phyloP scores from a whole-genome alignment of 2,888 invertebrate genomes.

The Lycia hirtaria region DNA sequence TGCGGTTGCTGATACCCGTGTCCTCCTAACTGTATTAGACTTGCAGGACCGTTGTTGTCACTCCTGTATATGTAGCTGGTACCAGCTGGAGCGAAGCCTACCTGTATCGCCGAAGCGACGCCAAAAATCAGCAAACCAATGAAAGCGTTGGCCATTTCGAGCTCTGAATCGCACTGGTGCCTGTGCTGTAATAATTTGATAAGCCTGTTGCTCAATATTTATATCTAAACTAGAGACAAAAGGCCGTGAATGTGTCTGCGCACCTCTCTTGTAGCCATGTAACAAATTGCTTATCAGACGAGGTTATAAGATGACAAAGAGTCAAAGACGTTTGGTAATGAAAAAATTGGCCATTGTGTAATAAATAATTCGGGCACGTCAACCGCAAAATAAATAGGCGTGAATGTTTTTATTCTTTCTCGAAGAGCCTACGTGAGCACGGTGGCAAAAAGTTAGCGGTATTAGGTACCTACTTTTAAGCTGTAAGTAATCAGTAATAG shows the following conservation, averaged over 20 bases:
- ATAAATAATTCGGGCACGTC: constrained; percentile 55
- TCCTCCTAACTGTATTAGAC: constrained; percentile 72
- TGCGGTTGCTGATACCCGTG: constrained; percentile 65
- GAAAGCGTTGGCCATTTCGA: constrained; percentile 67
- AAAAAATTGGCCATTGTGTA: constrained; percentile 71
- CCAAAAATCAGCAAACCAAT: constrained; percentile 60
- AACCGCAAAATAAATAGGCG: constrained; percentile 64
- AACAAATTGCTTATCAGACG: constrained; percentile 77
- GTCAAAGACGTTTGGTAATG: constrained; percentile 69
- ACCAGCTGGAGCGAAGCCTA: constrained; percentile 77
- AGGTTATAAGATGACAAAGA: constrained; percentile 81
- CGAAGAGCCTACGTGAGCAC: constrained; percentile 46
- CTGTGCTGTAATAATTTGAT: constrained; percentile 75
- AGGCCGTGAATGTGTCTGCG: constrained; percentile 67
- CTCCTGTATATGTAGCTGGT: constrained; percentile 84
- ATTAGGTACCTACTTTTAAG: background rate
- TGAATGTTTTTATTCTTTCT: constrained; percentile 63
- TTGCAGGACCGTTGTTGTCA: constrained; percentile 78
- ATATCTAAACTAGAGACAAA: constrained; percentile 75
- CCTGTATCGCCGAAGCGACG: constrained; percentile 64
- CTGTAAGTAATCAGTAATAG: background rate
- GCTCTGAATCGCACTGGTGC: constrained; percentile 65
- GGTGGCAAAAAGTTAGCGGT: constrained; percentile 21
- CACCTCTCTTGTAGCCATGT: constrained; percentile 78
- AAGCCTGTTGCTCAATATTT: constrained; percentile 80